Conservation (phyloP, 1,140 invertebrate genomes). For the Palaemon carinicauda region DNA sequence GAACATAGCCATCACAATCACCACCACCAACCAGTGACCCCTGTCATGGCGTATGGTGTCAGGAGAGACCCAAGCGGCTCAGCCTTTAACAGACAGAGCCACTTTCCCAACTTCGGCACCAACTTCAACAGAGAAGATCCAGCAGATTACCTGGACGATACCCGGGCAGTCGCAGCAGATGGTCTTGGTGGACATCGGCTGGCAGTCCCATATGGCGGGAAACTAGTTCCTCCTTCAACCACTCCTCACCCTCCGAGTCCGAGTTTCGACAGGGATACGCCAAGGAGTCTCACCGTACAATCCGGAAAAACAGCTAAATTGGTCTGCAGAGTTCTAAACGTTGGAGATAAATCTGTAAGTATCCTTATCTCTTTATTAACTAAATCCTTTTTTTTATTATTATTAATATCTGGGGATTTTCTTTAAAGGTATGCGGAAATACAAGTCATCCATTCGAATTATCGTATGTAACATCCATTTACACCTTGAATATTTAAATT, state of each 20-base stretch:
- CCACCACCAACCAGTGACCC: neutral
- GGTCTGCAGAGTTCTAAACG: slow-evolving; percentile 26
- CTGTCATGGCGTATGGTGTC: neutral
- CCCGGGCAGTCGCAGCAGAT: neutral
- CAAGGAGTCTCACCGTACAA: slow-evolving; percentile 34
- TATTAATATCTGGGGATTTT: too few species aligned
- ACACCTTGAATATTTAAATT: neutral
- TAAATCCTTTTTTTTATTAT: neutral
- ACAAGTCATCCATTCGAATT: too few species aligned
- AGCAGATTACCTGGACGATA: neutral
- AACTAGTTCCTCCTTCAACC: too few species aligned
- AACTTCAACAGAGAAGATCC: neutral
- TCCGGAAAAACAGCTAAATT: slow-evolving; percentile 31
- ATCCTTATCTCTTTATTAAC: neutral
- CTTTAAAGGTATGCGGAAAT: too few species aligned
- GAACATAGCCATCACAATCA: neutral
- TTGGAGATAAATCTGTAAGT: slow-evolving; percentile 43
- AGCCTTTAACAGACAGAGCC: neutral
- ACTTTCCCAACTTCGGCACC: neutral
- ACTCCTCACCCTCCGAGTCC: neutral
- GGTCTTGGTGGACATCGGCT: neutral
- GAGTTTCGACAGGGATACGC: slow-evolving; percentile 18
- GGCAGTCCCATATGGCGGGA: too few species aligned
- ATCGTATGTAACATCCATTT: too few species aligned
- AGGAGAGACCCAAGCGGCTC: neutral